Base-by-base conservation (phyloP, 1,140 invertebrate species). In the Lepidurus apus region DNA sequence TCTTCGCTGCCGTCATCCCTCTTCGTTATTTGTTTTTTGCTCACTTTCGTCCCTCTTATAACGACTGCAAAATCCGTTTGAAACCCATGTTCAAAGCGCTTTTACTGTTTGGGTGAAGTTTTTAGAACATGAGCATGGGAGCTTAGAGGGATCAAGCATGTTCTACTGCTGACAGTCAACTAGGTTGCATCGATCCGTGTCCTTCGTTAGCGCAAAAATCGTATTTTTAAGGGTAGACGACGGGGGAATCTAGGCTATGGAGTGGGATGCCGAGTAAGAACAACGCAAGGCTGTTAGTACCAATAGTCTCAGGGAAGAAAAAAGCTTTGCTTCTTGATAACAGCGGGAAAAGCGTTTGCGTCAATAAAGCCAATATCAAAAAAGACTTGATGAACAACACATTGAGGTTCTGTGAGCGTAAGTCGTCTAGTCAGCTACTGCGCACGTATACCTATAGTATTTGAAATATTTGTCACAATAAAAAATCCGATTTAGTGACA, bases 151-250 rank as follows among this genome's bases (percentile, higher is more conserved):
- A 34, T 34, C 34, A 34, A 65, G n/a, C 53, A 21, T 65, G 53
- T 21, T 65, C 53, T 65, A 65, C 53, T 65, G 53, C 53, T 65
- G 53, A 65, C 53, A 65, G 53, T 65, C 53, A 65, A 65, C 53
- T 21, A 21, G 53, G 21, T 65, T 65, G 17, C 53, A 65, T 65
- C n/a, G 53, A 65, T 65, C 53, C 17, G 9, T 65, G 53, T 65
- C 53, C n/a, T 65, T 65, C n/a, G 53, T 65, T 65, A 65, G 53
- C 13, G 53, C 53, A 65, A 65, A 65, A 65, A 65, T 21, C 53
- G 9, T 13, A 13, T 65, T 65, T 65, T 65, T 17, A 10, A 47
- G 45, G 45, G 45, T 11, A 17, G 4, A 17, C 10, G 45, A 17
- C 10, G 45, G 0, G 7, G 45, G 45, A 17, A 21, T 13, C 6